Base-by-base conservation (phyloP, 2,113 vertebrate genomes). In the Speoplatyrhinus poulsoni region DNA sequence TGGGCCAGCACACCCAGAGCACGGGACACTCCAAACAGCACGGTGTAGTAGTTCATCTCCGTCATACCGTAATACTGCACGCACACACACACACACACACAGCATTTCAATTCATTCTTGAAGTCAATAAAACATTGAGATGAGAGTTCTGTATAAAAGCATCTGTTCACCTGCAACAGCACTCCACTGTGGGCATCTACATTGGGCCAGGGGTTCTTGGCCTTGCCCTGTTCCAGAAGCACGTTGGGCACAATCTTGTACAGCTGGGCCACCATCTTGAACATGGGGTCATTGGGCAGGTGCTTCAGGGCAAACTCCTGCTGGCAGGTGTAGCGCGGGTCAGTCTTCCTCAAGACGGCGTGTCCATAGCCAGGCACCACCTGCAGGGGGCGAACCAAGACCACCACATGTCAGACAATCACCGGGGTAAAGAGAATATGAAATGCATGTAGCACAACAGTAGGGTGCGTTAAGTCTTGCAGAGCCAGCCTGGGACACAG, bases 11-110 rank as follows among this genome's bases (percentile, higher is more conserved):
- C 95, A 0, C 97, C 97, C 41, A 99, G 92, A 0, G 97, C 97
- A 4, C 97, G 93, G 4, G 97, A 98, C 33, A 99, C 96, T 0
- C 97, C 97, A 0, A 99, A 99, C 47, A 99, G 93, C 82, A 98
- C 97, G 0, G 97, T 99, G 93, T 99, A 99, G 91, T 96, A 99
- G 73, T 99, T 99, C 97, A 99, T 99, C 90, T 99, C 97, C 9
- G 92, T 96, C 96, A 99, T 96, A 32, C 95, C 94, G 0, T 99
- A 99, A 83, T 98, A 96, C 96, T 98, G 92, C 1, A 70, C 59
- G 41, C 71, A 54, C 9, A 60, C 3, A 41, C 6, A 17, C 9
- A 36, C 9, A n/a, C n/a, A 59, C 3, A 47, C 0, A 57, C 7
- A 50, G 60, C 17, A 1, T 26, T 26, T 26, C 11, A 15, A 52